Evolutionary conservation across 2,888 invertebrate species (phyloP), one percentile per base, ranked within the genome.

Genomic region (Ramazzottius varieornatus): DNA sequence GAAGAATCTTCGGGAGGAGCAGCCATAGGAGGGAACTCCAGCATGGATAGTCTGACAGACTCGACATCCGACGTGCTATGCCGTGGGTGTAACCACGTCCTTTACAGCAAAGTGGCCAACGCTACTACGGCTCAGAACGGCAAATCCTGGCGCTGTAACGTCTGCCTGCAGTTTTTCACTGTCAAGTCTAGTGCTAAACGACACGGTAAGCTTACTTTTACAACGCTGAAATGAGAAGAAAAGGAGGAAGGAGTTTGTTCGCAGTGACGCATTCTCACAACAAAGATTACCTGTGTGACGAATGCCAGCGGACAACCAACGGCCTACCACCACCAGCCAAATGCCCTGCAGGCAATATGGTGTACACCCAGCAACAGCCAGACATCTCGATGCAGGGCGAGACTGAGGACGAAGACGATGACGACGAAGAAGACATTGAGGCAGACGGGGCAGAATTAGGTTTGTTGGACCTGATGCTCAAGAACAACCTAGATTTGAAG

Each of bases 161-260:
- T 20, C 8, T 40, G 40, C 40, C 54, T 24, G 54, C 29, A 54
- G 54, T 29, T 16, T 4, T 54, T 54, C 54, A 54, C 54, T 8
- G 54, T 54, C 16, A 54, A 54, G 29, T 54, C 54, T 4, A 54
- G 54, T 29, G 54, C 54, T 24, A 54, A 54, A 54, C 54, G 54
- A 4, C 54, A 54, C 29, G 54, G 8, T 16, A 8, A 4, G n/a
- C n/a, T n/a, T n/a, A n/a, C n/a, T n/a, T n/a, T n/a, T n/a, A n/a
- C n/a, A n/a, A n/a, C n/a, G n/a, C n/a, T n/a, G n/a, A n/a, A n/a
- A n/a, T n/a, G n/a, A n/a, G n/a, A n/a, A n/a, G n/a, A n/a, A n/a
- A n/a, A n/a, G n/a, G n/a, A n/a, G 54, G 54, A 54, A 8, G 16
- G 20, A 24, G 54, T 54, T 16, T 54, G 54, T 29, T 24, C 16